Evolutionary conservation across 2,113 vertebrate species (phyloP), one percentile per base, ranked within the genome.

Genomic region (Proterorhinus semilunaris): DNA sequence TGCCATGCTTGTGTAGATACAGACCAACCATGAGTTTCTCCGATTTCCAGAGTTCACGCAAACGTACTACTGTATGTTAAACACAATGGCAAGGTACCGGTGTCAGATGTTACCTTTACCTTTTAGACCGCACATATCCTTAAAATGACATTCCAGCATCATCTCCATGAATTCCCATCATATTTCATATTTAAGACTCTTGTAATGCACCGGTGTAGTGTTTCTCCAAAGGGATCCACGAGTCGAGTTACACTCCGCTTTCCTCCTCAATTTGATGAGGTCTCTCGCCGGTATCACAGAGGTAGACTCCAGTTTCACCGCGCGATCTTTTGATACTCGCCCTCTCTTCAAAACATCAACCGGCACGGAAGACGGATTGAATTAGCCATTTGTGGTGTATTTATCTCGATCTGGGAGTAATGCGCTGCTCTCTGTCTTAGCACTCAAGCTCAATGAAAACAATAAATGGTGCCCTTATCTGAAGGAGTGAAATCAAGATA

Each of bases 401-500:
- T 88, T 86, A 88, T 91, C 87, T 89, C 69, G 51, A 80, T 85
- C 75, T 57, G 71, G 83, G 82, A 86, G 83, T 86, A 79, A 84
- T 83, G 84, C 73, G 43, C 79, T 65, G 76, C 87, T 85, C 83
- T 82, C 83, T 81, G 85, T 88, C 84, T 87, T 81, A 76, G 80
- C 83, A 81, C 86, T 88, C 88, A 48, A 79, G 80, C 86, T 84
- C 80, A 88, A 87, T 87, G 85, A 90, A 90, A 90, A 91, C 91
- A 90, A 90, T 87, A 88, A 90, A 91, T 86, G 81, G 83, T 78
- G 88, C 90, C 78, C 86, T 92, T 91, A 92, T 93, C 91, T 87
- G 65, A 68, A 10, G 49, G 65, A 86, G 86, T 81, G 83, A 88
- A 89, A 90, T 91, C 89, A 90, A 88, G 89, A 89, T 81, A 79